phyloP scores from a whole-genome alignment of 2,797 vertebrate species.

The Todus mexicanus region DNA sequence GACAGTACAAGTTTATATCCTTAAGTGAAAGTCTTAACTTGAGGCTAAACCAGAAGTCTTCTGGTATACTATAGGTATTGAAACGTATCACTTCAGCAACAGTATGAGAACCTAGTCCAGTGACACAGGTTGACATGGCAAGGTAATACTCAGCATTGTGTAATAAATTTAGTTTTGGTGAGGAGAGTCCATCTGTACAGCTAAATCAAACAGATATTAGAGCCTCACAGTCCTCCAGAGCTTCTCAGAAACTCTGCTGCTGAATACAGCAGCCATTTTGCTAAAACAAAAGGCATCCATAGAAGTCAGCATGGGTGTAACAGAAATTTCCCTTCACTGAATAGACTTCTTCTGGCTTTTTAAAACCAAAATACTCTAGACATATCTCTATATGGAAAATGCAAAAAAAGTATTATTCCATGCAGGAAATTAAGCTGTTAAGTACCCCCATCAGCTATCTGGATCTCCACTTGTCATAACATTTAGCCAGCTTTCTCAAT shows the following conservation, averaged over 20 bases:
- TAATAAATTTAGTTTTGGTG: background rate
- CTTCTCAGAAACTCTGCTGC: background rate
- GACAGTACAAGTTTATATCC: background rate
- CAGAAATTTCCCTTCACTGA: background rate
- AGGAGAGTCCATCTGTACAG: background rate
- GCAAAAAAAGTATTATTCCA: background rate
- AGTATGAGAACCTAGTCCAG: background rate
- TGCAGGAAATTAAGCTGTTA: background rate
- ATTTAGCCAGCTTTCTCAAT: background rate
- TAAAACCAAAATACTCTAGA: background rate
- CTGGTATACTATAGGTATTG: background rate
- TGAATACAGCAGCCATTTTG: background rate
- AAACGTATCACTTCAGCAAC: background rate
- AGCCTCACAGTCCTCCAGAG: background rate
- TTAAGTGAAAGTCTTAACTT: background rate
- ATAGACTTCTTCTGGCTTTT: background rate
- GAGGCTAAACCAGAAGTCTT: background rate
- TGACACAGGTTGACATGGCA: background rate
- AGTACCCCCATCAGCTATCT: background rate
- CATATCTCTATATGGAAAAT: background rate
- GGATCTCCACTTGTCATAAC: background rate
- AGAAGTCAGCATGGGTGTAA: background rate
- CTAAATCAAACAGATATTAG: background rate
- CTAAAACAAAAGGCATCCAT: background rate
- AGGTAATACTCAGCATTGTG: background rate